These are phyloP conservation scores for Loris lydekkerianus DNA, from an alignment of 2,797 vertebrate species.

Conservation along the genomic window DNA sequence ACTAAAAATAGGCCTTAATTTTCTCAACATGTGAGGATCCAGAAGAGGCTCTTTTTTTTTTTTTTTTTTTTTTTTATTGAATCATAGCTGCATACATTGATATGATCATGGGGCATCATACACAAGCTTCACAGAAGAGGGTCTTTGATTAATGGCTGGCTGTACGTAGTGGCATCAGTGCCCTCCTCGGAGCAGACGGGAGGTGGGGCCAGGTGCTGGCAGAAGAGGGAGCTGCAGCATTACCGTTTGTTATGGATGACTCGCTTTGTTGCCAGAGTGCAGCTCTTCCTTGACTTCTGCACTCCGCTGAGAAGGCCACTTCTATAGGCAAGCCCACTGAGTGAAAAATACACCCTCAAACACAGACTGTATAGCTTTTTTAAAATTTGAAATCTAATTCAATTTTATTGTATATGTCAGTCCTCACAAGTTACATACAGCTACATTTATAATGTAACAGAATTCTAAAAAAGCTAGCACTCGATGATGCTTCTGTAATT, in stretches of 20 bases:
- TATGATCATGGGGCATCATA: too few relatives aligned
- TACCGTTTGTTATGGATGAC: conserved; percentile 13
- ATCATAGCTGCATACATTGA: too few relatives aligned
- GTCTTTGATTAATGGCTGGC: conserved; percentile 82
- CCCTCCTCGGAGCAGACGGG: not conserved
- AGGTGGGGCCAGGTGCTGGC: not conserved
- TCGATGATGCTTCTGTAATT: conserved; percentile 21
- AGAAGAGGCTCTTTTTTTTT: conserved; percentile 63
- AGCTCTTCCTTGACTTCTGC: conserved; percentile 57
- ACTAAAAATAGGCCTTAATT: conserved; percentile 82
- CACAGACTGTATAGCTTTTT: not conserved
- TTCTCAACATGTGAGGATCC: conserved; percentile 76
- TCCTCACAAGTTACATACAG: not conserved
- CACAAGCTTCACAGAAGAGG: conserved; percentile 58
- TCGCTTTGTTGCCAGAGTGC: conserved; percentile 51
- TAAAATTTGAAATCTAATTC: conserved; percentile 52
- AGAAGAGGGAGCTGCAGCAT: not conserved
- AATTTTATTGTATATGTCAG: not conserved
- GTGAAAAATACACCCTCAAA: conserved; percentile 53
- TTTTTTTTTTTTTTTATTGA: too few relatives aligned
- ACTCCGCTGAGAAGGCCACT: conserved; percentile 41
- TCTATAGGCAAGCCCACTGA: conserved; percentile 50
- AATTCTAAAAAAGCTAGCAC: not conserved
- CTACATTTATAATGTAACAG: not conserved
- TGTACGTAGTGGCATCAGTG: conserved; percentile 32